Conservation (phyloP, 2,797 vertebrate species). For the Clarias fuscus region DNA sequence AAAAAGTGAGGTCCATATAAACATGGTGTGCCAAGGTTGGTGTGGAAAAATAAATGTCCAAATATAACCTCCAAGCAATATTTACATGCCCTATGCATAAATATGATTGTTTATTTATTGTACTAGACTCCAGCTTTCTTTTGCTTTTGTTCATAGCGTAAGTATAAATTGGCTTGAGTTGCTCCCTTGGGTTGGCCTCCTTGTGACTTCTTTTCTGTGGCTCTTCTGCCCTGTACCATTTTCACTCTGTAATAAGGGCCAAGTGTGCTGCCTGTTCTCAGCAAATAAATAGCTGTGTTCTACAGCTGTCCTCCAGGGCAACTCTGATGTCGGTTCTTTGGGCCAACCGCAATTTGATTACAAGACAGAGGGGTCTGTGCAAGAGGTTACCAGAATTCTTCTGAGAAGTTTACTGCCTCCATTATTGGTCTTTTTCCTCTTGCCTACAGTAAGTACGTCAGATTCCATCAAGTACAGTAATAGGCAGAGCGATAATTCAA, state of each 20-base stretch:
- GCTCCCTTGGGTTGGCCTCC: conserved; percentile 55
- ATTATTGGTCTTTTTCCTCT: conserved; percentile 59
- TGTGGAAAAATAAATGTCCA: not conserved
- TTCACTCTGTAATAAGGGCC: conserved; percentile 58
- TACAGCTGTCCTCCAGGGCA: conserved; percentile 61
- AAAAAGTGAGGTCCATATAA: not conserved
- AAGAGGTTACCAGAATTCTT: conserved; percentile 63
- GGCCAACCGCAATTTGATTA: conserved; percentile 68
- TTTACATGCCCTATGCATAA: not conserved
- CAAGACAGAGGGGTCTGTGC: conserved; percentile 60
- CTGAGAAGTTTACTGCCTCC: conserved; percentile 59
- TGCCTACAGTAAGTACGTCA: conserved; percentile 55
- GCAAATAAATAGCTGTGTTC: conserved; percentile 58
- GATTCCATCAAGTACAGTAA: conserved; percentile 51
- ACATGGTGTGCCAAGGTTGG: not conserved
- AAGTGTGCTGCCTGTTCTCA: conserved; percentile 60
- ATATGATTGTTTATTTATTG: conserved; percentile 5
- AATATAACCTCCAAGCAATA: not conserved
- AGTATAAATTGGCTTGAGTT: conserved; percentile 33
- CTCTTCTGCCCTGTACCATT: conserved; percentile 51
- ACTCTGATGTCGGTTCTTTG: conserved; percentile 60
- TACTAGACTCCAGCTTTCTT: conserved; percentile 9
- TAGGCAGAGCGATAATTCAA: not conserved
- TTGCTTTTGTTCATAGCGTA: conserved; percentile 36
- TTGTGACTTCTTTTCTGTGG: conserved; percentile 55